Percentiles rank a stretch among this genome's conserved stretches.
phyloP scores from a whole-genome alignment of 1,140 invertebrate species.

The Bombus confusus region DNA sequence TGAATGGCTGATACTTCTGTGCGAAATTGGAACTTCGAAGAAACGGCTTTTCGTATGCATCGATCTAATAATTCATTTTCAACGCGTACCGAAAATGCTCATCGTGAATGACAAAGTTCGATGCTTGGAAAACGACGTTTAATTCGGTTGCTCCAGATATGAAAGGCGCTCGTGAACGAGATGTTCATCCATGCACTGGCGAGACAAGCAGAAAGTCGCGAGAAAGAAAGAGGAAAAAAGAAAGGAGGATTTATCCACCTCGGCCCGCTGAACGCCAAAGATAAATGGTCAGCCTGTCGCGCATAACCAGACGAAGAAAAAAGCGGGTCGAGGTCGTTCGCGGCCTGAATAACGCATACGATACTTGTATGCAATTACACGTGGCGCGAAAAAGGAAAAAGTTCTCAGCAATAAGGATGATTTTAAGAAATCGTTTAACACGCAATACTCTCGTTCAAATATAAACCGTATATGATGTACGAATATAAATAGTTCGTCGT shows the following conservation, averaged over 20 bases:
- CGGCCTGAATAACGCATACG: slow-evolving; percentile 40
- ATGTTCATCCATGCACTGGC: background rate
- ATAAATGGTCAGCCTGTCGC: slow-evolving; percentile 21
- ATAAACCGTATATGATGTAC: too few relatives aligned
- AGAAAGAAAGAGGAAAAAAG: background rate
- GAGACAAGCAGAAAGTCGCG: background rate
- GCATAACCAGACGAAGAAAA: slow-evolving; percentile 50
- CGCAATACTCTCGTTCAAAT: background rate
- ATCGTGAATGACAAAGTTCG: background rate
- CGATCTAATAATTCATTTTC: too few relatives aligned
- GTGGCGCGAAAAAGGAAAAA: background rate
- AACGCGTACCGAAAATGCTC: background rate
- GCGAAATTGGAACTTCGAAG: too few relatives aligned
- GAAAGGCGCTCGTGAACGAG: background rate
- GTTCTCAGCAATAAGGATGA: background rate
- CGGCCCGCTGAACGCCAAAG: slow-evolving; percentile 7
- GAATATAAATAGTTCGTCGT: too few relatives aligned
- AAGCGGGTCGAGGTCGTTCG: slow-evolving; percentile 66
- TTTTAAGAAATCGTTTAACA: background rate
- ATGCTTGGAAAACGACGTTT: background rate
- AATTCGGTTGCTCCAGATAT: background rate
- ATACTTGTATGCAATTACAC: slow-evolving; percentile 44
- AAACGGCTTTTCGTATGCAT: too few relatives aligned
- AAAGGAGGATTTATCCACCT: slow-evolving; percentile 19
- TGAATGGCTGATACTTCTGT: rapidly evolving